Conservation (phyloP, 2,113 vertebrate species). For the Australoheros scitulus region DNA sequence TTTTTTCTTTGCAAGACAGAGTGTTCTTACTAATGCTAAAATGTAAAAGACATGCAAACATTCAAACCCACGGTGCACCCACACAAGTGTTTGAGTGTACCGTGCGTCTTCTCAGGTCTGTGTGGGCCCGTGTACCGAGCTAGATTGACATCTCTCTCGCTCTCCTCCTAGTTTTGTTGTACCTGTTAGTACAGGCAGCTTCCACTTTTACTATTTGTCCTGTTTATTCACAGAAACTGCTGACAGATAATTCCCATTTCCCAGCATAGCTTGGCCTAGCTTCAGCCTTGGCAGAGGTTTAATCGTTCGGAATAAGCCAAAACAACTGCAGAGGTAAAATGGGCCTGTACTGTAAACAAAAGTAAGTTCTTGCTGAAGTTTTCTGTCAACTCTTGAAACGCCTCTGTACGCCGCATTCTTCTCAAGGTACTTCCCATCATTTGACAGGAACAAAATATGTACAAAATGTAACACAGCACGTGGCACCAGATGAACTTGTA, state of each 20-base stretch:
- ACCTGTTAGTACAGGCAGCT: not conserved
- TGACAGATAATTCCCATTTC: constrained; percentile 14
- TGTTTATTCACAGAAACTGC: constrained; percentile 1
- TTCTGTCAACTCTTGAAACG: not conserved
- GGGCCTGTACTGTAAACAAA: constrained; percentile 2
- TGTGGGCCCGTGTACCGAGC: not conserved
- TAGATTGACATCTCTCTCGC: constrained; percentile 14
- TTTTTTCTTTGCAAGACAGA: no score
- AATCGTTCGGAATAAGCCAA: not conserved
- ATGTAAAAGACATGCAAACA: constrained; percentile 6
- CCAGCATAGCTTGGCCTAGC: not conserved
- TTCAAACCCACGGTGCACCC: not conserved
- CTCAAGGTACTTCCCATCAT: not conserved
- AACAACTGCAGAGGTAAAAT: not conserved
- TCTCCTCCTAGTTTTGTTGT: not conserved
- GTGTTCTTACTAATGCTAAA: not conserved
- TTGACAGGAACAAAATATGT: not conserved
- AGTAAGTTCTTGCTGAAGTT: not conserved
- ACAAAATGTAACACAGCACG: not conserved
- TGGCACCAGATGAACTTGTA: not conserved
- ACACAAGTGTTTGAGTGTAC: not conserved
- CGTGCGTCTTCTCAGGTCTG: not conserved
- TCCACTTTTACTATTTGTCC: not conserved
- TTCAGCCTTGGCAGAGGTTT: not conserved
- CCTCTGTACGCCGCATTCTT: not conserved